These are phyloP conservation scores for Henricia sp. DNA, from an alignment of 53 echinoderm and acorn worm species.

Conservation along the genomic window DNA sequence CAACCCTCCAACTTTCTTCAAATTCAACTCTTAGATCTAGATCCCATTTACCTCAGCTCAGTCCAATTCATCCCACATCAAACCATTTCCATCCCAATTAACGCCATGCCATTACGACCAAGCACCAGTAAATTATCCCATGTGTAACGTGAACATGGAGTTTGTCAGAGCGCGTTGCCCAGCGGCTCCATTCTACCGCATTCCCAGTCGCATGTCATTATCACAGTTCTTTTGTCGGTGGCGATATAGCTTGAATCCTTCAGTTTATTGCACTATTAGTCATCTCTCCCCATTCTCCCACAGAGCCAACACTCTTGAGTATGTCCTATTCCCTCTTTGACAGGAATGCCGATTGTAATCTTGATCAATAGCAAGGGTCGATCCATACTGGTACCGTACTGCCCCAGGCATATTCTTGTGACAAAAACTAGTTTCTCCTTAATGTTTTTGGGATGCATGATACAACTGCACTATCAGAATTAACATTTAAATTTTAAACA, in stretches of 20 bases:
- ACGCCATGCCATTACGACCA: not conserved
- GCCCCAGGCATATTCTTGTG: too few relatives aligned
- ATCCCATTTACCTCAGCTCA: not conserved
- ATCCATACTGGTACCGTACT: constrained; percentile 10
- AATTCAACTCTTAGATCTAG: too few relatives aligned
- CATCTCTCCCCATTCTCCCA: constrained; percentile 13
- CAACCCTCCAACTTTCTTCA: not conserved
- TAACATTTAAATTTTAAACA: too few relatives aligned
- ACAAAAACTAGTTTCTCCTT: too few relatives aligned
- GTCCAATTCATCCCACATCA: not conserved
- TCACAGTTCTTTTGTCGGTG: constrained; percentile 41
- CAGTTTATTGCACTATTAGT: constrained; percentile 54
- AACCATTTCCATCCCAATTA: constrained; percentile 21
- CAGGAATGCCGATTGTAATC: not conserved
- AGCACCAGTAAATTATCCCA: constrained; percentile 4
- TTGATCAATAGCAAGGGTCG: not conserved
- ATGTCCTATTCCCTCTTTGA: not conserved
- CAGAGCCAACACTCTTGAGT: not conserved
- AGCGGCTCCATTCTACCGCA: constrained; percentile 11
- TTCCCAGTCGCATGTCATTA: constrained; percentile 53
- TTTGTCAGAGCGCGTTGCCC: constrained; percentile 15
- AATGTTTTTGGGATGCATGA: too few relatives aligned
- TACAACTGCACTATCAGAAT: too few relatives aligned
- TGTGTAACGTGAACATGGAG: constrained; percentile 23
- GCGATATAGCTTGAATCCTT: not conserved